Evolutionary conservation across 1,140 invertebrate genomes (phyloP).

Genomic region (Drosophila athabasca): DNA sequence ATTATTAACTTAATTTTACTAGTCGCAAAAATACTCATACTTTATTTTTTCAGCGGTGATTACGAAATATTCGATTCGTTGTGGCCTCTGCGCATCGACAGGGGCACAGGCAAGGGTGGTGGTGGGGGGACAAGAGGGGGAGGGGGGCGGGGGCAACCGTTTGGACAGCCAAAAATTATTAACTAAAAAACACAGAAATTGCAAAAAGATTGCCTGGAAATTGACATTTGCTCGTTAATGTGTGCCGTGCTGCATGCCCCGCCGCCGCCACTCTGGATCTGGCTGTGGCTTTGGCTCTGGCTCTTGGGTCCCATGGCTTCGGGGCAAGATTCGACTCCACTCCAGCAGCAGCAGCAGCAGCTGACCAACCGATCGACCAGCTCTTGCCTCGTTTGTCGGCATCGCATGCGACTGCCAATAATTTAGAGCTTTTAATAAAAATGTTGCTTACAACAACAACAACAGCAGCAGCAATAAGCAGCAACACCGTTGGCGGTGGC

Average conservation of each 20-base stretch:
- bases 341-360: conserved; percentile 20
- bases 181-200: conserved; percentile 71
- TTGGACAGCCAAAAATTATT: conserved; percentile 72
- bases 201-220: conserved; percentile 77
- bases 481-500: conserved; percentile 31
- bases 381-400: conserved; percentile 62
- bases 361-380: conserved; percentile 27
- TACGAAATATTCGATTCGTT: conserved; percentile 61
- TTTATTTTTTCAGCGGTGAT: conserved; percentile 43
- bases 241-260: conserved; percentile 26
- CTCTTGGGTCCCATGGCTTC: conserved; percentile 31
- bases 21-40: conserved; percentile 39
- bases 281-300: not conserved
- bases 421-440: conserved; percentile 82
- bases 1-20: conserved; percentile 72
- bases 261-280: conserved; percentile 11
- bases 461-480: conserved; percentile 30
- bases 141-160: conserved; percentile 4
- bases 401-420: conserved; percentile 77
- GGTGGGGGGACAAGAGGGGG: not conserved
- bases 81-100: conserved; percentile 48
- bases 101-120: conserved; percentile 12
- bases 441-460: conserved; percentile 59
- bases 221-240: conserved; percentile 80
- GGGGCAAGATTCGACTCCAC: not conserved